Conservation (phyloP, 2,797 vertebrate species). For the Vireo griseus region DNA sequence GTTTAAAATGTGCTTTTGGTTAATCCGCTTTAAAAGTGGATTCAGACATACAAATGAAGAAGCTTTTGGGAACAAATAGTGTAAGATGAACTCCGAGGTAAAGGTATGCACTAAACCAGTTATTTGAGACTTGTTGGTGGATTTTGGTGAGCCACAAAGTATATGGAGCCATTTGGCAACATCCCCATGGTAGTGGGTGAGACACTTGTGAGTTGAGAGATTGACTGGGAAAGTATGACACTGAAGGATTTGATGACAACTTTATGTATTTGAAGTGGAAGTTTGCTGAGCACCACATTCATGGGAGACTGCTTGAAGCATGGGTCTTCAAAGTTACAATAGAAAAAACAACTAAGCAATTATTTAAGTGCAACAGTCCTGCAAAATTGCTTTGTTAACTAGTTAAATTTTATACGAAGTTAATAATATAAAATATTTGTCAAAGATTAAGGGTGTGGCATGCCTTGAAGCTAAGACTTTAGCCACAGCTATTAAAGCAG, state of each 20-base stretch:
- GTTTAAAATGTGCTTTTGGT: neutral
- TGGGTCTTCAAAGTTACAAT: neutral
- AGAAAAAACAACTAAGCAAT: neutral
- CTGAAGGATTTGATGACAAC: neutral
- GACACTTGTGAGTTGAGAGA: neutral
- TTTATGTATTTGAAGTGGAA: neutral
- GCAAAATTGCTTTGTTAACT: neutral
- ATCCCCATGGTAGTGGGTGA: accelerated
- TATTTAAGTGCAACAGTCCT: neutral
- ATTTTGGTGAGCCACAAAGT: neutral
- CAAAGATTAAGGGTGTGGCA: accelerated
- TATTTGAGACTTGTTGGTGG: neutral
- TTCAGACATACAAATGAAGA: neutral
- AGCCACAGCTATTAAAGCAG: neutral
- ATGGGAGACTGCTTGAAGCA: neutral
- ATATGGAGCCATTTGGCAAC: neutral
- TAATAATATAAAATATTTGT: neutral
- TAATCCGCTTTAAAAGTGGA: neutral
- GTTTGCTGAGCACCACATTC: neutral
- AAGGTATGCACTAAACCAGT: neutral
- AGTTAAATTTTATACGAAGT: neutral
- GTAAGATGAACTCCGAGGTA: neutral
- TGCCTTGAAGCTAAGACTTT: neutral
- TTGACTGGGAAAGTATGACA: neutral
- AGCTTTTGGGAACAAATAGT: neutral